Conservation (phyloP, 2,113 vertebrate genomes). For the Pluvianellus socialis region DNA sequence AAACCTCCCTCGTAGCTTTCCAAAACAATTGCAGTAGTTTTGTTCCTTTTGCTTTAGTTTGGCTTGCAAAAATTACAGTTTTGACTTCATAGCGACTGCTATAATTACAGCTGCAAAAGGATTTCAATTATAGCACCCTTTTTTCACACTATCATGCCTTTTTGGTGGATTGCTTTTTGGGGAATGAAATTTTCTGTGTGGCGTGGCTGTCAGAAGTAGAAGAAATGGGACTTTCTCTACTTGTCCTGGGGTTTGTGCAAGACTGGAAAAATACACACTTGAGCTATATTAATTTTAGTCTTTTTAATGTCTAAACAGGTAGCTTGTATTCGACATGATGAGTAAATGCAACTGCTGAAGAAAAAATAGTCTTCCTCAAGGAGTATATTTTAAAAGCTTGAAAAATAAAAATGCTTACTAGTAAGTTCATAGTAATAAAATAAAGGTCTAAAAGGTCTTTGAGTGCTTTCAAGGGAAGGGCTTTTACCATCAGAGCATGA, state of each 20-base stretch:
- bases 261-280: neutral
- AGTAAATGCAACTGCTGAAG: neutral
- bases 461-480: neutral
- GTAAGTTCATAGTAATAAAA: neutral
- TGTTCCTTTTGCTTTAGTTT: conserved; percentile 25
- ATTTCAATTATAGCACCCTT: neutral
- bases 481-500: neutral
- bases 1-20: neutral
- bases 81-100: neutral
- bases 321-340: neutral
- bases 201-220: neutral
- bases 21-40: conserved; percentile 15
- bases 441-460: neutral
- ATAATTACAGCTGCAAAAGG: neutral
- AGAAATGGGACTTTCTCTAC: neutral
- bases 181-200: neutral
- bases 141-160: neutral
- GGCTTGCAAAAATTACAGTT: conserved; percentile 6
- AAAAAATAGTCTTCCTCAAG: neutral
- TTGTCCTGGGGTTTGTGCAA: neutral
- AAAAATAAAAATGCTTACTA: neutral
- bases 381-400: neutral
- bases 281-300: rapidly evolving
- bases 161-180: neutral
- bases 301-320: neutral